Evolutionary conservation across 2,797 vertebrate genomes (phyloP).

Genomic region (Tinamus major): DNA sequence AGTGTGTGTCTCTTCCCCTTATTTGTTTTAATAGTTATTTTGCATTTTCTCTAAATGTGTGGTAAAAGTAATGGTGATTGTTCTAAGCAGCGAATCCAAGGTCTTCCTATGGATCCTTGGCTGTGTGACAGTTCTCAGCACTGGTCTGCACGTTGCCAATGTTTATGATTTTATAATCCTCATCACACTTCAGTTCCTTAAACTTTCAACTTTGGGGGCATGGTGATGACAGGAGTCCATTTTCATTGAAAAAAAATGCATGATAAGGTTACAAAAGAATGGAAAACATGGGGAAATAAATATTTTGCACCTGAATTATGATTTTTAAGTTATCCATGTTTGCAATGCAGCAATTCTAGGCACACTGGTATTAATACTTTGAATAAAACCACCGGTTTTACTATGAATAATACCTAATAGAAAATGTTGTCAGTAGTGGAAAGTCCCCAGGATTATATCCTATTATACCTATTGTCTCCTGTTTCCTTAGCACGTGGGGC

Average conservation of each 20-base stretch:
- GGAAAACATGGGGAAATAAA: neutral
- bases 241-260: neutral
- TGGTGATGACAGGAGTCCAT: neutral
- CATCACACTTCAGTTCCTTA: neutral
- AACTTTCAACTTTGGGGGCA: neutral
- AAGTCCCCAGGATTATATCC: neutral
- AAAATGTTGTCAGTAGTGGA: neutral
- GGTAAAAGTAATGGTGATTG: neutral
- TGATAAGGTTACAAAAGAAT: neutral
- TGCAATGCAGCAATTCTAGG: neutral
- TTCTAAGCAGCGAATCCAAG: neutral
- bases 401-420: neutral
- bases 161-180: neutral
- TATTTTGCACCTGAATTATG: neutral
- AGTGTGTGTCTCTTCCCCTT: neutral
- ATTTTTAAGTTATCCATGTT: neutral
- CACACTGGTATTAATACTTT: accelerated
- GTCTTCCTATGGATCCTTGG: neutral
- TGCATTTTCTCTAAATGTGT: neutral
- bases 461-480: too few relatives aligned
- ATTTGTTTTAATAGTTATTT: neutral
- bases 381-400: neutral
- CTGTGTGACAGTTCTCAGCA: neutral
- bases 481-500: neutral
- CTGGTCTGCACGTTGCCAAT: neutral